Evolutionary conservation across 2,113 vertebrate species (phyloP), one percentile per base, ranked within the genome.

Genomic region (Zosterops pallidus): DNA sequence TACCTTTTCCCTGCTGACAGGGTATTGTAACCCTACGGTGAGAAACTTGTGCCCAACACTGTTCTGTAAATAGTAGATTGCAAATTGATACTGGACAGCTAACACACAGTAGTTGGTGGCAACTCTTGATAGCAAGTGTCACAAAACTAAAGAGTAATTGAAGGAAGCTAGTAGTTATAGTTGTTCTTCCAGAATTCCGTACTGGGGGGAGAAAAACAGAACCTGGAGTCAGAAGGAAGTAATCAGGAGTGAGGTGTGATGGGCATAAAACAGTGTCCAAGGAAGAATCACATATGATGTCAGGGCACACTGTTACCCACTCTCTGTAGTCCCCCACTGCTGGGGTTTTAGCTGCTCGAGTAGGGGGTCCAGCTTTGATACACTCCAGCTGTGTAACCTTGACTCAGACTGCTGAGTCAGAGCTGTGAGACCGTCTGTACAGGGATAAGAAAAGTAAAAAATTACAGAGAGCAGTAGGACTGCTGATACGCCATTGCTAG

Each of bases 401-500:
- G 46, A 53, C 42, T 77, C 59, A 53, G 18, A 65, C 55, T 78
- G 50, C n/a, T 81, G 60, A 86, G 55, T 37, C 56, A 77, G 77
- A 65, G 41, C 59, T 81, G 59, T 65, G 46, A 86, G 29, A 60
- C 29, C 0, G 2, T 74, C 77, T 62, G n/a, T 31, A n/a, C 25
- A 9, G 29, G 39, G 24, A 31, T 53, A 65, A 56, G 56, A 46
- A 83, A 89, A 50, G 65, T 37, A 35, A 78, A 93, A 95, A 47
- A 72, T n/a, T 53, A 26, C 29, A 39, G 41, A 52, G 44, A 33
- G 39, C 0, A 0, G 24, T 29, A 56, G 44, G 41, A 50, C 31
- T 79, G 62, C 35, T 55, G 42, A 37, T 62, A 15, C 15, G 33
- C 0, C 0, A 68, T 68, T 16, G 1, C 71, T 64, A 12, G 44